A percentile compares a stretch with the other conserved stretches of the same genome.
Evolutionary conservation across 1,140 invertebrate genomes (phyloP).

Genomic region (Bursaphelenchus mucronatus): DNA sequence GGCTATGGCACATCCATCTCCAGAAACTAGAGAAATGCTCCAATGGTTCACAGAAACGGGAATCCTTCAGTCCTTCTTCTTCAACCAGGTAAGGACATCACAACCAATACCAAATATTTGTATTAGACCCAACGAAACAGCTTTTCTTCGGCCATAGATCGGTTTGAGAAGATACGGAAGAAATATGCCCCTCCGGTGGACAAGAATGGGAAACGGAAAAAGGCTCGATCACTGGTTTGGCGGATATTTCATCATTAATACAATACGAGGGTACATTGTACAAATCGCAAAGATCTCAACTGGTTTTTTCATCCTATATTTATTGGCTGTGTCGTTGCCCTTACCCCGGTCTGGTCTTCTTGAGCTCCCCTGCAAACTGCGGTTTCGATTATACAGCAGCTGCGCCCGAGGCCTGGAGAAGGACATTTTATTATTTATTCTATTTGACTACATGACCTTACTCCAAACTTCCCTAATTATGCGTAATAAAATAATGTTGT

Average conservation of each 20-base stretch:
- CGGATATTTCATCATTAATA: conserved; percentile 37
- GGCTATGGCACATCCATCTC: conserved; percentile 30
- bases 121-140: conserved; percentile 10
- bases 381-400: too few species aligned
- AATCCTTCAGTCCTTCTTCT: conserved; percentile 25
- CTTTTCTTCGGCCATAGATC: conserved; percentile 2
- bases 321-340: too few species aligned
- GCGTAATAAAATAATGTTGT: too few species aligned
- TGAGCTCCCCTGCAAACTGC: too few species aligned
- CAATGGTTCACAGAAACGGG: conserved; percentile 35
- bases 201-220: conserved; percentile 35
- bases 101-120: conserved; percentile 9
- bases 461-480: too few species aligned
- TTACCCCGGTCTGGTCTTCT: too few species aligned
- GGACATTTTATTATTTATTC: too few species aligned
- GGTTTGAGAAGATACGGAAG: conserved; percentile 40
- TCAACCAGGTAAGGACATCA: not conserved
- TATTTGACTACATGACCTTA: too few species aligned
- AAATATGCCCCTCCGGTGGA: conserved; percentile 41
- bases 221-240: conserved; percentile 39
- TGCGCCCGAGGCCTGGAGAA: too few species aligned
- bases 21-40: conserved; percentile 32
- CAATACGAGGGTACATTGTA: not conserved
- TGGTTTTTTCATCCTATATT: too few species aligned
- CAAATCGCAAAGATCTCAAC: too few species aligned